Evolutionary conservation across 2,113 vertebrate species (phyloP), one percentile per base, ranked within the genome.

Genomic region (Syngnathoides biaculeatus): DNA sequence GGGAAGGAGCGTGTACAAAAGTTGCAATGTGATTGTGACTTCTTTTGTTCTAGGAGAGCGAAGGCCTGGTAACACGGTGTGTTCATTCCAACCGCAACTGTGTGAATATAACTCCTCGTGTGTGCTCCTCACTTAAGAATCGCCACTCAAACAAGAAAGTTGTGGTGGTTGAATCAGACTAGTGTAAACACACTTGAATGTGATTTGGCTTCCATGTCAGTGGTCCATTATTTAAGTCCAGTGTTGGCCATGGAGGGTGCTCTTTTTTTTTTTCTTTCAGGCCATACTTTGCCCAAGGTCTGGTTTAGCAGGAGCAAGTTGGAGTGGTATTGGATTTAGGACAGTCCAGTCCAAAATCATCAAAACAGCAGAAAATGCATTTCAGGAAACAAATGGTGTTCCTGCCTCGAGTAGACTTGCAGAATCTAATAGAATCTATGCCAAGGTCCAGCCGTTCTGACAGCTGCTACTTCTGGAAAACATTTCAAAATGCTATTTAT

Each of bases 21-120:
- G 84, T 76, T 75, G 76, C 80, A 64, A 65, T 73, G 64, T 79
- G 83, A 79, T 65, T 2, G 55, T 73, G 65, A 55, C 67, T 80
- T 60, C 64, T 64, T 15, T 7, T 74, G 67, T 71, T 78, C 50
- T 69, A 67, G 71, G 69, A 3, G 69, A 73, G 65, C 39, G 17
- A 71, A 57, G 39, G 63, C 39, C 7, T 75, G 68, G 69, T 85
- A 74, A 74, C 69, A 50, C 12, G n/a, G 45, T 56, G 69, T 55
- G 67, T 75, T 69, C 47, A 57, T 57, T 73, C 66, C 73, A 65
- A 68, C 75, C 48, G 57, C 27, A 12, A 68, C 67, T 60, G 50
- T 48, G 58, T 65, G 47, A 47, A 45, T 35, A 58, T 14, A 20
- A 53, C 19, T 40, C 71, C 71, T 69, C 69, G 61, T 58, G 35